Base-by-base conservation (phyloP, 2,888 invertebrate species). In the Amblyjoppa proteus region DNA sequence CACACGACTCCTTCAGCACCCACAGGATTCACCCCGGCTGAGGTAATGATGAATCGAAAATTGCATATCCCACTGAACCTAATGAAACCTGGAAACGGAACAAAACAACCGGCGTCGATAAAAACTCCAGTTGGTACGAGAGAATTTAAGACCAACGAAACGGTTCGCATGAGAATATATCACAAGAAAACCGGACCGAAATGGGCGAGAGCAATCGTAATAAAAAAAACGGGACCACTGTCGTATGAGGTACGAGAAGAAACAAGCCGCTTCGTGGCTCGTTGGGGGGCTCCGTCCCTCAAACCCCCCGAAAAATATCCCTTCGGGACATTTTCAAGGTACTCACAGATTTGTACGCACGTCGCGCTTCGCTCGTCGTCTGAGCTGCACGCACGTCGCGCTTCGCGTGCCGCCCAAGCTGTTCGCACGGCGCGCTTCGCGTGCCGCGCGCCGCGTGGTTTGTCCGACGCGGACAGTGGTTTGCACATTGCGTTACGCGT, bases 1-100 rank as follows among this genome's bases (percentile, higher is more conserved):
- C 88, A 86, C 56, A 74, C 83, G 11, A 88, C 89, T 20, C 87
- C 88, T 7, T 75, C 76, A n/a, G 38, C 79, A 28, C 53, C 73
- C 6, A 81, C 81, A 11, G 66, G 80, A 16, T 31, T 51, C 25
- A 78, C 45, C 2, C 69, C 70, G n/a, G 79, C 79, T 1, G 53
- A 79, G 31, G 61, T 89, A 34, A 70, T 89, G 64, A 84, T 85
- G 81, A 77, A 76, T 20, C 75, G 85, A 25, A 56, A 76, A 69
- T 20, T 87, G 5, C 28, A 68, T n/a, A 87, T 84, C 20, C 34
- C 51, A 41, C 51, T 82, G 7, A 45, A 82, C 34, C 49, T 45
- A 0, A 51, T 82, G 25, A 66, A 53, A 51, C 82, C 82, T 16
- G 11, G 56, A 13, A 45, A 61, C 16, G 58, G 34, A 31, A 49